Evolutionary conservation across 1,140 invertebrate species (phyloP), one percentile per base, ranked within the genome.

Genomic region (Drosophila arizonae): DNA sequence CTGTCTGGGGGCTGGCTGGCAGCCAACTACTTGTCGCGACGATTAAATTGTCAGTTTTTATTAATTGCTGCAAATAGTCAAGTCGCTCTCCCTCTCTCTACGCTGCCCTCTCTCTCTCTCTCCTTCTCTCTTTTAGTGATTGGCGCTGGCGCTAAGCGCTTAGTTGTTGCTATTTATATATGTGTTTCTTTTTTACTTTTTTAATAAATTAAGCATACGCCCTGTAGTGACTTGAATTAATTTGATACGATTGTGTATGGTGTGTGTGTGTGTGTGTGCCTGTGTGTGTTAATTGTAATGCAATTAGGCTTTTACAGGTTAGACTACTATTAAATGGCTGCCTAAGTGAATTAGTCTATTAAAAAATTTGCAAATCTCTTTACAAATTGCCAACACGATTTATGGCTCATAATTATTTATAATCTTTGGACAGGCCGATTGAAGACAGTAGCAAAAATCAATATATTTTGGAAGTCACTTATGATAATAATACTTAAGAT

Each of bases 41-140:
- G 84, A 88, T 88, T 88, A 88, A 77, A 88, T 88, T 88, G 84
- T 88, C 84, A 88, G 84, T 84, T 89, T 88, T 88, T 88, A 88
- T 88, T 88, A 88, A 88, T 88, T 88, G 84, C 84, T 88, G 84
- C 84, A 80, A 88, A 88, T 88, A 88, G 74, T 74, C 64, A 73
- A 56, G 60, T 76, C 50, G 30, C 68, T 43, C 33, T 39, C 43
- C 36, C 6, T 11, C 28, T 30, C 28, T 30, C 28, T 1, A 5
- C 28, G 0, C 6, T 6, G 6, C 33, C 2, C 33, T 30, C 55
- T 48, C 45, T 13, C 15, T 36, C 24, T 11, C 30, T 6, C 33
- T 33, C n/a, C 33, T 10, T 33, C 4, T 13, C 0, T 21, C 6
- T 8, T n/a, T 26, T 51, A 36, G 62, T 30, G 6, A 30, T 28